Percentiles rank a stretch among this genome's conserved stretches.
phyloP scores from a whole-genome alignment of 2,888 invertebrate species.

The Cantharis nigra region DNA sequence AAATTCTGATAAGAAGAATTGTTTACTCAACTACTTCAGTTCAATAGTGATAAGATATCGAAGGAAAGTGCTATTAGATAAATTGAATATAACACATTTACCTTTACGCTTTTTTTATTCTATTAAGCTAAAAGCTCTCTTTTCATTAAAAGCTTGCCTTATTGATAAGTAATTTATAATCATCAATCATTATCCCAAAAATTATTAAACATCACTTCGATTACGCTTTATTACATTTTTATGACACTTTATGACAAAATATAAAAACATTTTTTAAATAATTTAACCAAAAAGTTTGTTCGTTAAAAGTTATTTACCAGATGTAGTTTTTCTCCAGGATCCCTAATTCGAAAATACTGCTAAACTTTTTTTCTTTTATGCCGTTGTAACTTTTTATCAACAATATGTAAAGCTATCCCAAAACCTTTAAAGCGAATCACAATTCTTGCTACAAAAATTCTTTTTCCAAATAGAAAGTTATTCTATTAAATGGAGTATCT shows the following conservation, averaged over 20 bases:
- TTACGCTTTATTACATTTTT: not conserved
- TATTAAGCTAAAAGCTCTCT: slow-evolving; percentile 1
- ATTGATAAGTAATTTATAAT: not conserved
- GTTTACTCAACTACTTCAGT: slow-evolving; percentile 2
- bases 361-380: not conserved
- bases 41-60: not conserved
- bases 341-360: not conserved
- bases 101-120: not conserved
- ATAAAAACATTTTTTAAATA: not conserved
- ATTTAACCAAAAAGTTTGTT: not conserved
- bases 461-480: not conserved
- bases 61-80: slow-evolving; percentile 6
- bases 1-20: slow-evolving; percentile 19
- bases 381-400: not conserved
- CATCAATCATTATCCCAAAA: not conserved
- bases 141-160: not conserved
- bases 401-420: not conserved
- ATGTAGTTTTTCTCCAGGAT: not conserved
- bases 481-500: not conserved
- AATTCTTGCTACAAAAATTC: not conserved
- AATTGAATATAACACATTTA: slow-evolving; percentile 8
- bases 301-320: not conserved
- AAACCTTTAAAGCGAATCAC: not conserved
- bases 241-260: not conserved
- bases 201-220: not conserved